Conservation (phyloP, 1,140 invertebrate species). For the Aleiodes sp. region DNA sequence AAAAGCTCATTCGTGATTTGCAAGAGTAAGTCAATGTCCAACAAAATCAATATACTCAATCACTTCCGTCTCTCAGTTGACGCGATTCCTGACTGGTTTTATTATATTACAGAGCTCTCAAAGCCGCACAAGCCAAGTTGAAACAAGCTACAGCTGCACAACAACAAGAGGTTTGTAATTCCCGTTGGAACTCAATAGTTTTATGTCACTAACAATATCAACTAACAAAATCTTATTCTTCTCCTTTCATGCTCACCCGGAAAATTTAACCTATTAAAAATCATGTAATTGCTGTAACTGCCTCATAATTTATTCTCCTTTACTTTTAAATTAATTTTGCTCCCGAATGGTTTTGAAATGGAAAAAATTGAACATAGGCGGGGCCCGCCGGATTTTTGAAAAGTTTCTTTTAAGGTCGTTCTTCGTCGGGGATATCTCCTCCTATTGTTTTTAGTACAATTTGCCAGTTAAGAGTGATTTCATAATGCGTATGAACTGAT, state of each 20-base stretch:
- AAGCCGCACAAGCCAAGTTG: constrained; percentile 86
- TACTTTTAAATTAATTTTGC: not conserved
- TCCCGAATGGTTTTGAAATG: not conserved
- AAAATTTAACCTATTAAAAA: constrained; percentile 4
- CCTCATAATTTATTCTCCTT: constrained; percentile 4
- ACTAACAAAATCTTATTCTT: constrained; percentile 29
- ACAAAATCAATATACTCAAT: constrained; percentile 17
- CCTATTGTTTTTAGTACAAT: constrained; percentile 64
- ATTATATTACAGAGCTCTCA: constrained; percentile 74
- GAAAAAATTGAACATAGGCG: constrained; percentile 71
- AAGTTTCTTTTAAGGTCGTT: constrained; percentile 83
- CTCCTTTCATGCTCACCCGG: constrained; percentile 34
- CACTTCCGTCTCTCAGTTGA: too few species aligned
- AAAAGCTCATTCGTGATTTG: constrained; percentile 93
- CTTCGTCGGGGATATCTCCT: constrained; percentile 55
- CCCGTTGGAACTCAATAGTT: not conserved
- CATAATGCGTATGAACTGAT: constrained; percentile 17
- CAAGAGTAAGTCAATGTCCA: constrained; percentile 82
- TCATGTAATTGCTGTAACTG: constrained; percentile 2
- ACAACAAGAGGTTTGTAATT: constrained; percentile 76
- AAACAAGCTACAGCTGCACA: constrained; percentile 73
- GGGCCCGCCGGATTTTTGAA: constrained; percentile 88
- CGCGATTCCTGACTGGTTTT: not conserved
- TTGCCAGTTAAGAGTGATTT: constrained; percentile 54
- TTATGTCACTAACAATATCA: constrained; percentile 15